A percentile compares a stretch with the other conserved stretches of the same genome.
phyloP scores from a whole-genome alignment of 2,113 vertebrate species.

The Cyanoderma ruficeps region DNA sequence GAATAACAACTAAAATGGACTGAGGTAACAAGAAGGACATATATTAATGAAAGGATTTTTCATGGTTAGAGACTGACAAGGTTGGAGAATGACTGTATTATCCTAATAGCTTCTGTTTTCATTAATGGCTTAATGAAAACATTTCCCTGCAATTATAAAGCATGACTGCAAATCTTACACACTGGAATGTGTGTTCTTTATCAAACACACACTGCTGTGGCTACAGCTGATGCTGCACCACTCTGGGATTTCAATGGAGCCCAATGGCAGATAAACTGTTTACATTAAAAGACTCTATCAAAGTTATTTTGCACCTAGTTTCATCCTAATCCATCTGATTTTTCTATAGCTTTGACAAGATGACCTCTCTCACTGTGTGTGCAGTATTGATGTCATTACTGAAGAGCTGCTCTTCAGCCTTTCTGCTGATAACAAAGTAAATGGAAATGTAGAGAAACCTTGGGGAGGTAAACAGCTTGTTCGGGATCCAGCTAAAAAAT shows the following conservation, averaged over 20 bases:
- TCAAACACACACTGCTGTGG: not conserved
- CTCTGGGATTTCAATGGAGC: constrained; percentile 56
- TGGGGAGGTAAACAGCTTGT: constrained; percentile 72
- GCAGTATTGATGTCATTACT: constrained; percentile 69
- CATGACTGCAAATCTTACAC: constrained; percentile 5
- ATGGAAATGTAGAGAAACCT: constrained; percentile 71
- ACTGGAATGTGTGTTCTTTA: constrained; percentile 7
- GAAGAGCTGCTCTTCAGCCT: constrained; percentile 63
- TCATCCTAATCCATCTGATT: constrained; percentile 73
- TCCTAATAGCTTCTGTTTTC: constrained; percentile 64
- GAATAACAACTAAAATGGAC: constrained; percentile 16
- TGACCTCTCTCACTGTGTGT: constrained; percentile 71
- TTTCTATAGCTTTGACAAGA: constrained; percentile 70
- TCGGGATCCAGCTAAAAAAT: constrained; percentile 35
- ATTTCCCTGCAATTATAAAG: constrained; percentile 42
- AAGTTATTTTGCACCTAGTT: constrained; percentile 73
- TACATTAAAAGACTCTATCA: constrained; percentile 72
- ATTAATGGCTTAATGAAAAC: constrained; percentile 69
- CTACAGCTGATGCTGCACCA: not conserved
- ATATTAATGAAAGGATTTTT: not conserved
- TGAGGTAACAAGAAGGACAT: not conserved
- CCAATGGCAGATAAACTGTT: constrained; percentile 69
- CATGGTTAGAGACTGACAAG: constrained; percentile 1
- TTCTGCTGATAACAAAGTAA: constrained; percentile 74
- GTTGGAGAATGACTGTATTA: constrained; percentile 10